Conservation (phyloP, 2,888 invertebrate genomes). For the Lutraria lutraria region DNA sequence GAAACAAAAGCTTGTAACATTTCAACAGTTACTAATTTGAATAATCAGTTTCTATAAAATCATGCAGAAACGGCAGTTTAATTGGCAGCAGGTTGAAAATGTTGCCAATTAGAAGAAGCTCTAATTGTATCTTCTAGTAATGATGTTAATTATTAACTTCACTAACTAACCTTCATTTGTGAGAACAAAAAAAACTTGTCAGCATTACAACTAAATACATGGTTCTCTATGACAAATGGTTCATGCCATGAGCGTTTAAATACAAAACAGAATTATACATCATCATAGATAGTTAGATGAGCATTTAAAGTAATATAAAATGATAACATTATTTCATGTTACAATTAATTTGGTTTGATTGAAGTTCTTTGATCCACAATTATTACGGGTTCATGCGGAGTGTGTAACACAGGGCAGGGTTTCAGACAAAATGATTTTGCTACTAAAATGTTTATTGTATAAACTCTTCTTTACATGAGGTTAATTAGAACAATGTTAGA, state of each 20-base stretch:
- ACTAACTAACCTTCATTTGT: slow-evolving; percentile 45
- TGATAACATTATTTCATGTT: neutral
- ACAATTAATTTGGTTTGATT: neutral
- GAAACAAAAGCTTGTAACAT: slow-evolving; percentile 27
- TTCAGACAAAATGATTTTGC: too few species aligned
- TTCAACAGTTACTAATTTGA: slow-evolving; percentile 20
- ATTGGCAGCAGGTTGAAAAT: slow-evolving; percentile 64
- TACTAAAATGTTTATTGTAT: too few species aligned
- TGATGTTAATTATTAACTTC: slow-evolving; percentile 42
- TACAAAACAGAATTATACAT: slow-evolving; percentile 1
- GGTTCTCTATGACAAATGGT: neutral
- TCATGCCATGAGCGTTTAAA: neutral
- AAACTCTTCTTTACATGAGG: too few species aligned
- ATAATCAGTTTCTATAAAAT: slow-evolving; percentile 36
- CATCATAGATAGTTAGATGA: neutral
- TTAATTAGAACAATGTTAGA: too few species aligned
- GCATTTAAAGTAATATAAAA: neutral
- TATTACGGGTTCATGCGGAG: too few species aligned
- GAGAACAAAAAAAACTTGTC: neutral
- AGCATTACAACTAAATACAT: neutral
- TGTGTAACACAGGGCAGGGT: too few species aligned
- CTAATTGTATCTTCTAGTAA: slow-evolving; percentile 53
- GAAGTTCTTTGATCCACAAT: neutral
- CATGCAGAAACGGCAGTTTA: slow-evolving; percentile 58
- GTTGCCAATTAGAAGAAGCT: slow-evolving; percentile 52